These are phyloP conservation scores for Athene noctua DNA, from an alignment of 2,113 vertebrate genomes.

Conservation along the genomic window DNA sequence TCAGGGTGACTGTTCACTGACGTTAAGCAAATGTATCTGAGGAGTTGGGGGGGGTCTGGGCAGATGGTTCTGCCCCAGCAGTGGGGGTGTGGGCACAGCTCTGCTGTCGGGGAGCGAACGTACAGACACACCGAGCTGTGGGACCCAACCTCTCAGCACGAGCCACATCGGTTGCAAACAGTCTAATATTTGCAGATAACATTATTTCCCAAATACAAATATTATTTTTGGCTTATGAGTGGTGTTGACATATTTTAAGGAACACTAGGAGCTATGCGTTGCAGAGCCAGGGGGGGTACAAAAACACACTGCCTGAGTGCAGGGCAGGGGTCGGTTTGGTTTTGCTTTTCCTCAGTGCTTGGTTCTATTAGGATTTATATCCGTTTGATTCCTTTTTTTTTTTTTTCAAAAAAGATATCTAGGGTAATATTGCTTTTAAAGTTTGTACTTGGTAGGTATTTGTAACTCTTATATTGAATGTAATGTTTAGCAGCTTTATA, in stretches of 20 bases:
- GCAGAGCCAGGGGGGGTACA: not conserved
- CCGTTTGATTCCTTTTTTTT: not conserved
- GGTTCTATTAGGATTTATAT: not conserved
- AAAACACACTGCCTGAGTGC: not conserved
- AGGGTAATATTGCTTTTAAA: not conserved
- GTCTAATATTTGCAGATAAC: not conserved
- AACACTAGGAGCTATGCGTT: not conserved
- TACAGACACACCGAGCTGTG: rapidly evolving
- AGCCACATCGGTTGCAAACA: not conserved
- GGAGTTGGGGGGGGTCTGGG: not conserved
- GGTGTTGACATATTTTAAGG: not conserved
- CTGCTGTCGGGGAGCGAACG: not conserved
- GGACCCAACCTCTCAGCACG: not conserved
- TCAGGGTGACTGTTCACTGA: not conserved
- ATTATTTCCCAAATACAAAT: not conserved
- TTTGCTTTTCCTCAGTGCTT: not conserved
- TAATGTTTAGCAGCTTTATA: not conserved
- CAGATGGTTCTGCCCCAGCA: not conserved
- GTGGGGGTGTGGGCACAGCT: too few relatives aligned
- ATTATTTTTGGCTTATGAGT: not conserved
- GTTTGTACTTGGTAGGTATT: not conserved
- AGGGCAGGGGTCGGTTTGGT: not conserved
- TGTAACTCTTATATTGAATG: not conserved
- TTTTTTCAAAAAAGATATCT: not conserved
- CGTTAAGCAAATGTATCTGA: not conserved